Evolutionary conservation across 2,113 vertebrate genomes (phyloP), one percentile per base, ranked within the genome.

Genomic region (Salvator merianae): DNA sequence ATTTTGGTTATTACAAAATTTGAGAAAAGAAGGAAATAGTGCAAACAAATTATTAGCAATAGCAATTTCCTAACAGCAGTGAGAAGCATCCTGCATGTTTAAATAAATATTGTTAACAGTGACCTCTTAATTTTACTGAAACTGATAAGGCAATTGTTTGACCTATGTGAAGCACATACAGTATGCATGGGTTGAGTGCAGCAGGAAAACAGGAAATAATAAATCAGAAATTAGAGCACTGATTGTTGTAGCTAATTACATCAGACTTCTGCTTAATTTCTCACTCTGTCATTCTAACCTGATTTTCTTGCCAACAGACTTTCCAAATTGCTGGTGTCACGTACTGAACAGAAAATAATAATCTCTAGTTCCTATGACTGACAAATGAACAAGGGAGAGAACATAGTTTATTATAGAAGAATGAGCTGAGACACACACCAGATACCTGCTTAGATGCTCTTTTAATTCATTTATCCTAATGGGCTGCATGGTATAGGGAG

Each of bases 161-260:
- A 96, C 96, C 96, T 95, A 94, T 95, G 94, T 85, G 94, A 95
- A 95, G 93, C 80, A 84, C 94, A 95, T 97, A 97, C 96, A 97
- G 97, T 97, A 97, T 94, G 91, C 94, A 93, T 91, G 94, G 95
- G 91, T 83, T 82, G 95, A 95, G 94, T 90, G 92, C 94, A 96
- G 94, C 96, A 97, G 96, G 96, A 97, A 97, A 97, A 96, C 97
- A 98, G 97, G 97, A 98, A 98, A 97, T 95, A 96, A 97, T 98
- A 98, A 98, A 98, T 98, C 97, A 97, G 96, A 97, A 96, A 97
- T 97, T 97, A 95, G 95, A 94, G 94, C 94, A 96, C 96, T 97
- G 97, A 98, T 97, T 98, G 97, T 97, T 95, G 94, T 90, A 95
- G 96, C 96, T 98, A 98, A 98, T 98, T 97, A 95, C 96, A 98